phyloP scores from a whole-genome alignment of 1,140 invertebrate species.

The Zaprionus lachaisei region DNA sequence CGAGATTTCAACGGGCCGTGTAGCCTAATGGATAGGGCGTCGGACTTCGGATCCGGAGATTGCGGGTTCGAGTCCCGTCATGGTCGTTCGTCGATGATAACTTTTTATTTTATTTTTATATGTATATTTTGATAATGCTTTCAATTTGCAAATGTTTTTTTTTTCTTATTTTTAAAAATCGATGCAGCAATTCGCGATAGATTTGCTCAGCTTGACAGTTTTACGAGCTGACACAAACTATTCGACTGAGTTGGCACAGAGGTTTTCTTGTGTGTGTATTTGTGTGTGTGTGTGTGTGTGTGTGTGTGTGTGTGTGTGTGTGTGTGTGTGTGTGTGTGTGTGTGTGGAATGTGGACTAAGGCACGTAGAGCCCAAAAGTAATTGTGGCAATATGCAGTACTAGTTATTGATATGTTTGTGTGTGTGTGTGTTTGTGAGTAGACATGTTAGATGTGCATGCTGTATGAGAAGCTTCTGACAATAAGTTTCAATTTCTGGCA shows the following conservation, averaged over 20 bases:
- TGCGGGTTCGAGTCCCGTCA: constrained; percentile 35
- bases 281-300: background rate
- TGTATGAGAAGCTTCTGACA: constrained; percentile 63
- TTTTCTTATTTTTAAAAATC: background rate
- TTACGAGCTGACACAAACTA: background rate
- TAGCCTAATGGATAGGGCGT: constrained; percentile 28
- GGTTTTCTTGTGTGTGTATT: background rate
- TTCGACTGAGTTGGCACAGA: too few relatives aligned
- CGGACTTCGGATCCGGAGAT: constrained; percentile 28
- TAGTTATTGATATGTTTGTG: constrained; percentile 52
- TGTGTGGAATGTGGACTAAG: constrained; percentile 10
- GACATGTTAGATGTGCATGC: constrained; percentile 6
- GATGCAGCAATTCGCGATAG: constrained; percentile 1
- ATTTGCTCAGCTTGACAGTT: constrained; percentile 4
- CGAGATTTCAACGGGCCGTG: background rate
- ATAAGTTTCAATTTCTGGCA: constrained; percentile 67
- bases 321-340: background rate
- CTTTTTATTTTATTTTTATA: constrained; percentile 28
- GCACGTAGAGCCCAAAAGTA: constrained; percentile 50
- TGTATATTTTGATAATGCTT: background rate
- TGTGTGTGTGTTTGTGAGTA: constrained; percentile 20
- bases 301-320: background rate
- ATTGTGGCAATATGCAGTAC: constrained; percentile 50
- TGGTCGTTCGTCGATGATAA: constrained; percentile 10
- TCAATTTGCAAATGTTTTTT: background rate